Percentiles rank a stretch among this genome's conserved stretches.
These are phyloP conservation scores for Drosophila bipectinata DNA, from an alignment of 1,140 invertebrate genomes.

Conservation along the genomic window DNA sequence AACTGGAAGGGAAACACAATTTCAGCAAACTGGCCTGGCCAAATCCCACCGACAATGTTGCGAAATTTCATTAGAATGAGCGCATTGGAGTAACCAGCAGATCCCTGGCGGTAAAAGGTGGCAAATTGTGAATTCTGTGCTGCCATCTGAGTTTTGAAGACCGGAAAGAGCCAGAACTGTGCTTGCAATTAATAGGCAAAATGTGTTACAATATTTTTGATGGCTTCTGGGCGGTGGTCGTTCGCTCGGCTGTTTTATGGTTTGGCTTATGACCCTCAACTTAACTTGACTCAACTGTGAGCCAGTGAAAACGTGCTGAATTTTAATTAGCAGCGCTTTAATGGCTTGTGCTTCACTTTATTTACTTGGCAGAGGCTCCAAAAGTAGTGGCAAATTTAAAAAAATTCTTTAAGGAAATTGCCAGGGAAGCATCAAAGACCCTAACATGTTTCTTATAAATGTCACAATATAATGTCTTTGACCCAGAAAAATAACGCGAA, in stretches of 20 bases:
- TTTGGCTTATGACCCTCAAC: constrained; percentile 59
- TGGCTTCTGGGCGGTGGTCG: constrained; percentile 58
- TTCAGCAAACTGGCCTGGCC: constrained; percentile 11
- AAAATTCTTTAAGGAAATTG: not conserved
- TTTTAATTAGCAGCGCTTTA: constrained; percentile 73
- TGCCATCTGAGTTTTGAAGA: constrained; percentile 1
- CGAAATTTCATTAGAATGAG: constrained; percentile 61
- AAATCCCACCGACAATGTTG: constrained; percentile 54
- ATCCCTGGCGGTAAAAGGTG: constrained; percentile 14
- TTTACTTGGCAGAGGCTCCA: constrained; percentile 38
- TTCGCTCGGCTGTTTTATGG: constrained; percentile 68
- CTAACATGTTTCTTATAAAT: constrained; percentile 34
- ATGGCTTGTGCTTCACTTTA: constrained; percentile 44
- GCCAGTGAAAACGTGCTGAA: constrained; percentile 61
- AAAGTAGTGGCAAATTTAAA: constrained; percentile 8
- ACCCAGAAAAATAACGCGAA: constrained; percentile 15
- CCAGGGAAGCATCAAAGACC: constrained; percentile 2
- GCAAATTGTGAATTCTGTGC: constrained; percentile 21
- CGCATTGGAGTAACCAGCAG: constrained; percentile 8
- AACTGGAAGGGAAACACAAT: constrained; percentile 9
- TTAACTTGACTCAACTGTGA: constrained; percentile 11
- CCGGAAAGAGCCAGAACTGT: constrained; percentile 9
- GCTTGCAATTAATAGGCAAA: constrained; percentile 73
- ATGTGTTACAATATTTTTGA: constrained; percentile 80
- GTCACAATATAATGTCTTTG: constrained; percentile 36